Evolutionary conservation across 2,113 vertebrate genomes (phyloP).

Genomic region (Zosterops borbonicus): DNA sequence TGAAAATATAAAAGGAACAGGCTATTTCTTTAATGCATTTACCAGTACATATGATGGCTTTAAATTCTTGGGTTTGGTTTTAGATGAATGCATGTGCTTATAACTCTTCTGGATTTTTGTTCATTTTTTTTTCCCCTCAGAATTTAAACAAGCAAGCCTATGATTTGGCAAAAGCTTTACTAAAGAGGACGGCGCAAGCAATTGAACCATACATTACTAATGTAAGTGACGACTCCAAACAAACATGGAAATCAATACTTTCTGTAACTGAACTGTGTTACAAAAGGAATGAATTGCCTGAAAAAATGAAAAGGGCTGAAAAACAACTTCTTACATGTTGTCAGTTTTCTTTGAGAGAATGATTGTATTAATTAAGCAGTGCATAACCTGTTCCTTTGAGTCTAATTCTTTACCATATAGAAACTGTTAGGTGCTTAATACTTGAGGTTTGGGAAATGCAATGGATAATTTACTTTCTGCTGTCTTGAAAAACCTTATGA

Average conservation of each 20-base stretch:
- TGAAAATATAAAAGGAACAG: background rate
- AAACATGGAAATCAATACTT: background rate
- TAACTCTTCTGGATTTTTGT: background rate
- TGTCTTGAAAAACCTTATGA: background rate
- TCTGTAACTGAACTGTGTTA: background rate
- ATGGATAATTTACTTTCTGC: background rate
- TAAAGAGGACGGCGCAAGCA: conserved; percentile 97
- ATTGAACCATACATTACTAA: conserved; percentile 99
- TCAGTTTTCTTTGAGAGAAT: background rate
- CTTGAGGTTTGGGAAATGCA: background rate
- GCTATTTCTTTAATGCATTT: background rate
- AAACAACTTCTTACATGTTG: background rate
- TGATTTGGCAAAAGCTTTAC: conserved; percentile 94
- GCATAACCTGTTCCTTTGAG: background rate
- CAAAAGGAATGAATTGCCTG: background rate
- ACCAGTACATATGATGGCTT: background rate
- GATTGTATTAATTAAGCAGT: background rate
- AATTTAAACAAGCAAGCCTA: conserved; percentile 99
- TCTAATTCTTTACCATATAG: background rate
- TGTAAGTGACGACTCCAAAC: conserved; percentile 78
- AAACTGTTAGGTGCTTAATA: background rate
- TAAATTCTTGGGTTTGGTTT: background rate
- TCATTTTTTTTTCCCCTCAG: conserved; percentile 58
- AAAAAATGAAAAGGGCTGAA: background rate
- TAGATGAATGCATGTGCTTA: background rate